Percentiles rank a stretch among this genome's conserved stretches.
Conservation (phyloP, 2,113 vertebrate species). For the Boleophthalmus pectinirostris region DNA sequence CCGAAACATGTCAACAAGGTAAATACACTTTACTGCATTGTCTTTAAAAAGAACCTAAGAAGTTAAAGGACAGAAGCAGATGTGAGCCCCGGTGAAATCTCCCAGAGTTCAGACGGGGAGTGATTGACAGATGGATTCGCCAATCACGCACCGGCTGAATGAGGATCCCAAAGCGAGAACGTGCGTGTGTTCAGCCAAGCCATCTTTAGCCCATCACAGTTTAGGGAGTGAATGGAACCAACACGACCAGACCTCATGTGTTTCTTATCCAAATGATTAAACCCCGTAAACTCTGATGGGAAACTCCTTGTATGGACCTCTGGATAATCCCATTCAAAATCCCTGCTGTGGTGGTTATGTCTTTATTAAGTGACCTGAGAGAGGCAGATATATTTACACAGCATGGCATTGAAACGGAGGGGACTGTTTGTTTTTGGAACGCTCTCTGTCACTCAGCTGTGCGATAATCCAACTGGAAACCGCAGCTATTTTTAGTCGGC, state of each 20-base stretch:
- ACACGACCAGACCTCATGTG: not conserved
- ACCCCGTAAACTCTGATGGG: not conserved
- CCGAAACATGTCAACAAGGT: too few species aligned
- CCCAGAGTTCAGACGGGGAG: too few species aligned
- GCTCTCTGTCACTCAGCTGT: slow-evolving; percentile 31
- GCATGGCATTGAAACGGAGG: not conserved
- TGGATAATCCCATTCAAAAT: not conserved
- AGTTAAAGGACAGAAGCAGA: too few species aligned
- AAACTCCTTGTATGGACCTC: not conserved
- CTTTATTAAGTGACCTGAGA: slow-evolving; percentile 8
- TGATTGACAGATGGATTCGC: too few species aligned
- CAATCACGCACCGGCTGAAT: too few species aligned
- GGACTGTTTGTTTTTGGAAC: slow-evolving; percentile 26
- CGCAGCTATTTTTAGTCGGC: slow-evolving; percentile 38
- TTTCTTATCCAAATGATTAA: not conserved
- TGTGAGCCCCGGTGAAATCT: too few species aligned
- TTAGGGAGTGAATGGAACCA: too few species aligned
- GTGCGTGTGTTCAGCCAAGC: too few species aligned
- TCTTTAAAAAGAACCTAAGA: too few species aligned
- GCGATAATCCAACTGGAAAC: slow-evolving; percentile 28
- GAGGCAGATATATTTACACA: slow-evolving; percentile 10
- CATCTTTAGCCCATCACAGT: too few species aligned
- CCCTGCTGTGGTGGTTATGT: not conserved
- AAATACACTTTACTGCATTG: too few species aligned
- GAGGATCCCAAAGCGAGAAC: too few species aligned